Evolutionary conservation across 2,113 vertebrate genomes (phyloP), one percentile per base, ranked within the genome.

Genomic region (Macquaria ambigua): DNA sequence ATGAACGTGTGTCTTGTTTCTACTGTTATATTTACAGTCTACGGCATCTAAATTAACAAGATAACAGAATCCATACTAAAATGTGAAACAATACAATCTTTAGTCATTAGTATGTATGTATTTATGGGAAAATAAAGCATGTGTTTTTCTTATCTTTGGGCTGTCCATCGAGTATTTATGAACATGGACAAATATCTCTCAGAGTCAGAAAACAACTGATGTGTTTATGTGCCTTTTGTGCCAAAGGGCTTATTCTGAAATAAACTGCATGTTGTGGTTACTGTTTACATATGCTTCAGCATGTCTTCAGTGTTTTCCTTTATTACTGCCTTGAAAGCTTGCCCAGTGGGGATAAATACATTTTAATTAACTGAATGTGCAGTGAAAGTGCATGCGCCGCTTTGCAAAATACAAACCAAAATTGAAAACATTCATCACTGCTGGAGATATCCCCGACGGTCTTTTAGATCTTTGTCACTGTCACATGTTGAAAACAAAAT

Each of bases 341-440:
- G 64, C 74, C 82, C 76, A 28, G 48, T 79, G 28, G 83, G 77
- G 68, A 86, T 73, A 80, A 85, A 91, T 87, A 72, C 58, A 81
- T 91, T 92, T 89, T 89, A 92, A 92, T 92, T 76, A 88, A 68
- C 43, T 21, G 55, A 62, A 74, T 77, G 15, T 78, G 80, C 50
- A 77, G 76, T 80, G 37, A 84, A 80, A 86, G 82, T 34, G 59
- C 43, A 78, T 56, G 63, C 39, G 5, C 25, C 15, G 62, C 76
- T 80, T 69, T 66, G 70, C 56, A 46, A 79, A 86, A 83, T 28
- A 70, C 39, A 77, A 89, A 75, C 59, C 72, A 37, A 86, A 90
- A 90, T 89, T 75, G 56, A 85, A 85, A 88, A 72, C 74, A 86
- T 89, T 90, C 37, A 80, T 93, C 87, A 80, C 50, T 31, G 69